Evolutionary conservation across 2,113 vertebrate species (phyloP).

Genomic region (Chaenocephalus aceratus): DNA sequence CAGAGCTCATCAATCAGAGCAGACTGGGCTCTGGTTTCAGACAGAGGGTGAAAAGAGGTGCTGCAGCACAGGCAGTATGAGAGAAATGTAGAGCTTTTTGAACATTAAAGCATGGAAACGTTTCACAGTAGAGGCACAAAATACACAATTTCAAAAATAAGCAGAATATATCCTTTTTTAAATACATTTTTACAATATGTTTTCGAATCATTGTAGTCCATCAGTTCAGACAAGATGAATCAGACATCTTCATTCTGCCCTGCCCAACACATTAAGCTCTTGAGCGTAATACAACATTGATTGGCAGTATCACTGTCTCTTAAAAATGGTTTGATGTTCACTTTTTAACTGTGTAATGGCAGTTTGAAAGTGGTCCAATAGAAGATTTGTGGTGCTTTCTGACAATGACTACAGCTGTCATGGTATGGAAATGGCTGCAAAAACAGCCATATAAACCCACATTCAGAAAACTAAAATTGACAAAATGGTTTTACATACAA

Average conservation of each 20-base stretch:
- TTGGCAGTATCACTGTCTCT: background rate
- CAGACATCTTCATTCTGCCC: background rate
- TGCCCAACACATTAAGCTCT: background rate
- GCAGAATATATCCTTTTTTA: no score
- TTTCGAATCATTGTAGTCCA: no score
- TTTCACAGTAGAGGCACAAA: no score
- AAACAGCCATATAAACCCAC: background rate
- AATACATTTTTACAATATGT: no score
- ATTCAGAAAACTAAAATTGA: background rate
- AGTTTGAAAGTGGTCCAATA: background rate
- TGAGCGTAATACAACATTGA: background rate
- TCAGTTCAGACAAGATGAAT: background rate
- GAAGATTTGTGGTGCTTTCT: background rate
- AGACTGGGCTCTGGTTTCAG: no score
- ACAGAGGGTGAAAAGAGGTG: no score
- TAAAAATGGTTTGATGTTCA: background rate
- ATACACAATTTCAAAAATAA: no score
- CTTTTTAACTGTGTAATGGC: background rate
- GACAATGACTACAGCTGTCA: background rate
- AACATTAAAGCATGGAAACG: no score
- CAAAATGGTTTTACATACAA: background rate
- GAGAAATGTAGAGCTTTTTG: no score
- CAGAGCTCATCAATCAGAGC: no score
- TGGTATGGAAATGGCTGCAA: background rate
- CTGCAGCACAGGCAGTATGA: no score